Evolutionary conservation across 2,888 invertebrate species (phyloP), one percentile per base, ranked within the genome.

Genomic region (Heliconius hortense): DNA sequence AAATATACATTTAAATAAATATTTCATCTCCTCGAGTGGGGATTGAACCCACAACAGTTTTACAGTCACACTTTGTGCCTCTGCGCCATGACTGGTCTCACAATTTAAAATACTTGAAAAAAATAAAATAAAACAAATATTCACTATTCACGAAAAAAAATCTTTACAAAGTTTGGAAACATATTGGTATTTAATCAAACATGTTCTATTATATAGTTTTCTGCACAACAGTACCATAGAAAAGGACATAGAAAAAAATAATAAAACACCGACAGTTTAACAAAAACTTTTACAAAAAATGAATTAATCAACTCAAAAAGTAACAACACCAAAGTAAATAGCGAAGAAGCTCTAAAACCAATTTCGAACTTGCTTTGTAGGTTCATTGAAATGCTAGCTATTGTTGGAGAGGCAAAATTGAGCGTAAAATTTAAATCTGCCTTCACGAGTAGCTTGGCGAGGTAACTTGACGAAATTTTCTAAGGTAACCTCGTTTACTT

Each of bases 381-480:
- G 48, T 76, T 76, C 76, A 78, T 74, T 68, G 60, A 78, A 78
- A 78, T 76, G 73, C 74, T 74, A 72, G 78, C 72, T 76, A 78
- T 78, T 76, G 78, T 76, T 78, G 78, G 72, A 76, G 76, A 76
- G 67, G 78, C 76, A 76, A 76, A 78, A 76, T 76, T 78, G 78
- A 72, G 78, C 78, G 76, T 78, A 72, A 78, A 78, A 78, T 76
- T 78, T 74, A 76, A 76, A 76, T 76, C 72, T 72, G 68, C 75
- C 69, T 72, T 67, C 74, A 70, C 72, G 66, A 67, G 69, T 69
- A 69, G 63, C 68, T 66, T 7, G 59, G n/a, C n/a, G 59, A 59
- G 66, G 48, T 56, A 76, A 73, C 72, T 76, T 73, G 66, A 64
- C 21, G 74, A 48, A 78, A 76, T 78, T 78, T 77, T 72, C 74